phyloP scores from a whole-genome alignment of 2,888 invertebrate species.

The Dorcus parallelipipedus region DNA sequence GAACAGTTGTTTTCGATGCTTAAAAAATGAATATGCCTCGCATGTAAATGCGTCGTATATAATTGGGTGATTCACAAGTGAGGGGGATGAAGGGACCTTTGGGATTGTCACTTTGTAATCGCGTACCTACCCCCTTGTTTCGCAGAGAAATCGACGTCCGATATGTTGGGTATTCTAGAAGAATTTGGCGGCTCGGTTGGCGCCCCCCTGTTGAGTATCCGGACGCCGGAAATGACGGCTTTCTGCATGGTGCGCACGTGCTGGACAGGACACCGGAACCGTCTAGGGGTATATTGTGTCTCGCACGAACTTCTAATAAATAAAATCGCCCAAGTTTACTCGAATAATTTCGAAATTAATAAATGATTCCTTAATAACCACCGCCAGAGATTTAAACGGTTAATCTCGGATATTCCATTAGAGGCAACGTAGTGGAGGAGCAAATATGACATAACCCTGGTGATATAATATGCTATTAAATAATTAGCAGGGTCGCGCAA shows the following conservation, averaged over 20 bases:
- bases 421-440: slow-evolving; percentile 6
- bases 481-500: slow-evolving; percentile 39
- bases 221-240: slow-evolving; percentile 31
- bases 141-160: slow-evolving; percentile 20
- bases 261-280: slow-evolving; percentile 27
- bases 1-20: slow-evolving; percentile 11
- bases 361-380: not conserved
- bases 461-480: slow-evolving; percentile 39
- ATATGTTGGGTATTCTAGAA: slow-evolving; percentile 17
- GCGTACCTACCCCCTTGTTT: slow-evolving; percentile 9
- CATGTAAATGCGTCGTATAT: not conserved
- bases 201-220: slow-evolving; percentile 24
- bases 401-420: slow-evolving; percentile 5
- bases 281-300: slow-evolving; percentile 14
- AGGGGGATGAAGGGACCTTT: slow-evolving; percentile 23
- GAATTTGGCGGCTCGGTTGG: slow-evolving; percentile 23
- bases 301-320: slow-evolving; percentile 8
- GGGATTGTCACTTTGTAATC: slow-evolving; percentile 23
- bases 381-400: slow-evolving; percentile 2
- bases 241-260: slow-evolving; percentile 32
- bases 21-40: too few species aligned
- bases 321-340: too few species aligned
- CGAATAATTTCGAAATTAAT: slow-evolving; percentile 1
- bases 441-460: slow-evolving; percentile 34
- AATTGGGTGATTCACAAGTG: slow-evolving; percentile 24